Conservation (phyloP, 2,113 vertebrate species). For the Miniopterus natalensis region DNA sequence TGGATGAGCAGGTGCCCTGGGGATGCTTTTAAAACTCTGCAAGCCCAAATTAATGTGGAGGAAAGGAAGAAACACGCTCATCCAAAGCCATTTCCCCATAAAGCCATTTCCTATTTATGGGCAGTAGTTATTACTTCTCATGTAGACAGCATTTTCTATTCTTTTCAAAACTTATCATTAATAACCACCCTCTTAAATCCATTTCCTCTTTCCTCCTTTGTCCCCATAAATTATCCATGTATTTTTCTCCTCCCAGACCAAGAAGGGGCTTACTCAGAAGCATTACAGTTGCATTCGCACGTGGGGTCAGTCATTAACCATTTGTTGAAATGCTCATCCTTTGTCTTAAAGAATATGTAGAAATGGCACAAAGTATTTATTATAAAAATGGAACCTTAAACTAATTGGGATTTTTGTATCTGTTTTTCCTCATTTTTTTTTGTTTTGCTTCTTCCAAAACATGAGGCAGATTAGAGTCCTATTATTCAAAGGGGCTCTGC, state of each 20-base stretch:
- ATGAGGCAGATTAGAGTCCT: neutral
- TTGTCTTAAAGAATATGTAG: neutral
- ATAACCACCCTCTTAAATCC: conserved; percentile 8
- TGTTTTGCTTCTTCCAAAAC: neutral
- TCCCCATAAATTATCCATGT: neutral
- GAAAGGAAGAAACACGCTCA: neutral
- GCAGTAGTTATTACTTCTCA: neutral
- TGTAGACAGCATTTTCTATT: neutral
- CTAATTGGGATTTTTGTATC: neutral
- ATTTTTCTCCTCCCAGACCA: neutral
- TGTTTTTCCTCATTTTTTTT: neutral
- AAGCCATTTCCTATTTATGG: neutral
- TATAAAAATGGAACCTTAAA: neutral
- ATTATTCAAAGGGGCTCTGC: neutral
- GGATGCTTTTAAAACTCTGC: neutral
- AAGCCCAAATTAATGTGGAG: neutral
- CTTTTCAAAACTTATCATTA: neutral
- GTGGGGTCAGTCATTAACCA: neutral
- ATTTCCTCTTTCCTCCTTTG: conserved; percentile 23
- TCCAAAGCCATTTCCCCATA: neutral
- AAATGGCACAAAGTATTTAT: neutral
- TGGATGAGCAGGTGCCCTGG: rapidly evolving
- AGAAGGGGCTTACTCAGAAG: neutral
- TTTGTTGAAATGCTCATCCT: neutral
- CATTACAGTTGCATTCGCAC: neutral